phyloP scores from a whole-genome alignment of 2,113 vertebrate genomes.

The Herpailurus yagouaroundi region DNA sequence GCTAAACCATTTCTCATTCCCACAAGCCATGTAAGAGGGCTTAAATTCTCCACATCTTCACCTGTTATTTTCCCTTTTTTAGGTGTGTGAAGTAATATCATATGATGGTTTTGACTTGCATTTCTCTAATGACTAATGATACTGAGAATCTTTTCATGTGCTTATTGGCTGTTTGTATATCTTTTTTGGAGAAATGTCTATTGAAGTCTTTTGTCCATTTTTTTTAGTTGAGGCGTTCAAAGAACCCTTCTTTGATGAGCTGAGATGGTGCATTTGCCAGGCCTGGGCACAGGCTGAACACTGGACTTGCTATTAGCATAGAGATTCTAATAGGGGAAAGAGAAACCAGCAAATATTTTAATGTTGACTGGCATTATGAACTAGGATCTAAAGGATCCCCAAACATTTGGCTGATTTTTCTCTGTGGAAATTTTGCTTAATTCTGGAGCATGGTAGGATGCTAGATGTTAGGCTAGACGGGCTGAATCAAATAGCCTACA shows the following conservation, averaged over 20 bases:
- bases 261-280: not conserved
- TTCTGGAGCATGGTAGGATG: not conserved
- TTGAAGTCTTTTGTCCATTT: not conserved
- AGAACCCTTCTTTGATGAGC: not conserved
- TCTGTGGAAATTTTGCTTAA: not conserved
- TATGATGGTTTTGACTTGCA: not conserved
- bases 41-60: not conserved
- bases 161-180: not conserved
- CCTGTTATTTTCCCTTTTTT: not conserved
- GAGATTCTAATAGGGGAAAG: not conserved
- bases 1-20: not conserved
- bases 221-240: not conserved
- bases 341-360: constrained; percentile 7
- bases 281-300: not conserved
- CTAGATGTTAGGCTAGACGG: not conserved
- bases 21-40: not conserved
- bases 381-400: not conserved
- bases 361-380: not conserved
- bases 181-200: not conserved
- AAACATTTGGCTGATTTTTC: not conserved
- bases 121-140: not conserved
- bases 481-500: not conserved
- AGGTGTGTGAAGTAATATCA: not conserved
- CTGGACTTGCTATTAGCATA: not conserved
- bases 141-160: not conserved